phyloP scores from a whole-genome alignment of 2,888 invertebrate species.

The Drosophila crucigera region DNA sequence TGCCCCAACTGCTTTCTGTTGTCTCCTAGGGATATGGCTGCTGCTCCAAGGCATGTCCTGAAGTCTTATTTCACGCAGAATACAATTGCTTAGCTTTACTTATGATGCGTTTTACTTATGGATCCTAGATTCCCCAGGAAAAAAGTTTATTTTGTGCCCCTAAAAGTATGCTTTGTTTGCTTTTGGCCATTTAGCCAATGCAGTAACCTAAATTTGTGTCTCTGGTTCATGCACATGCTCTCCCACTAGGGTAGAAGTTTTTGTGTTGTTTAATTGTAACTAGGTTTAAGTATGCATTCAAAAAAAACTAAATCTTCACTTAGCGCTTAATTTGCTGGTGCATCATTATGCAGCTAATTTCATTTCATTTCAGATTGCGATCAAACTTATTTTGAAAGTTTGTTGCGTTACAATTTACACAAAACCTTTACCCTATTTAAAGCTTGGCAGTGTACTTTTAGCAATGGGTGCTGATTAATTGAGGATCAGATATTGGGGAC shows the following conservation, averaged over 20 bases:
- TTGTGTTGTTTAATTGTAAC: neutral
- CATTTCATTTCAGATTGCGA: neutral
- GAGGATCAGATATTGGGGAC: neutral
- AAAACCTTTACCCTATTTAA: neutral
- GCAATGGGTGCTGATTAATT: neutral
- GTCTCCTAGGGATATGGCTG: no score
- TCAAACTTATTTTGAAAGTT: neutral
- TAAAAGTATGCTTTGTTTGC: neutral
- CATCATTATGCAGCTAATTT: neutral
- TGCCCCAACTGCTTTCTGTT: no score
- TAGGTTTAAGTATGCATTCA: neutral
- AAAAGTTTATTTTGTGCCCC: neutral
- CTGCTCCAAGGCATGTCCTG: neutral
- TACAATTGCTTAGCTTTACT: neutral
- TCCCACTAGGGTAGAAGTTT: neutral
- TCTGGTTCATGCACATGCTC: neutral
- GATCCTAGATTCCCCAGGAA: neutral
- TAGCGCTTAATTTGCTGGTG: neutral
- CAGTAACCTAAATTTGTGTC: neutral
- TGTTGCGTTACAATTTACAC: no score
- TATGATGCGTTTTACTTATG: neutral
- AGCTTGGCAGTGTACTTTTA: neutral
- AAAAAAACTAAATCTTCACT: neutral
- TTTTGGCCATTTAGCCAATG: neutral
- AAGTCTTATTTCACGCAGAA: neutral